Conservation (phyloP, 2,888 invertebrate species). For the Nemurella pictetii region DNA sequence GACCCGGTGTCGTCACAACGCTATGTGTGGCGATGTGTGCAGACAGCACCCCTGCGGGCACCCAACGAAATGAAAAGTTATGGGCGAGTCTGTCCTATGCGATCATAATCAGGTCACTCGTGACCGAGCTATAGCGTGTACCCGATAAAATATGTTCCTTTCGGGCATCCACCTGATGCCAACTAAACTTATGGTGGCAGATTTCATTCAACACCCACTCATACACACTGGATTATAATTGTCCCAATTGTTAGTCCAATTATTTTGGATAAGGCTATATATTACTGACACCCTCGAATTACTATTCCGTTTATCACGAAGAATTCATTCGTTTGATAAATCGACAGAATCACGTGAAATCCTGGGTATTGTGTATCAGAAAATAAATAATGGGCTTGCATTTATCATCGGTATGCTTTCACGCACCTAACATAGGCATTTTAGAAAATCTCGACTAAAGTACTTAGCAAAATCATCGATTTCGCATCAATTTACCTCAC, state of each 20-base stretch:
- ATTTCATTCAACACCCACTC: background rate
- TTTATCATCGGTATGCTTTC: background rate
- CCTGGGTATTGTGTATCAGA: background rate
- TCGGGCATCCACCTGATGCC: background rate
- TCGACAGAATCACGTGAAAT: background rate
- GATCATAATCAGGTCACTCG: background rate
- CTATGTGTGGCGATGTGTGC: too few species aligned
- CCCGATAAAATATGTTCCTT: background rate
- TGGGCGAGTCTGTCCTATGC: background rate
- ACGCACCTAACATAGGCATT: background rate
- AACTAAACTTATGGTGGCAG: background rate
- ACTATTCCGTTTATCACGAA: background rate
- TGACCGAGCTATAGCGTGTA: background rate
- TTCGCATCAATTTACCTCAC: background rate
- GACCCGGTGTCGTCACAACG: background rate
- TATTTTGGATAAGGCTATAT: background rate
- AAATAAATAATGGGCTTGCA: background rate
- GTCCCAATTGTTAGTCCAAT: background rate
- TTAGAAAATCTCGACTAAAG: background rate
- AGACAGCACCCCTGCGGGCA: background rate
- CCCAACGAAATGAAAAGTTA: background rate
- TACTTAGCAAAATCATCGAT: background rate
- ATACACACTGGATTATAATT: background rate
- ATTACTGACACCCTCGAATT: background rate
- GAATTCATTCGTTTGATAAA: background rate